Evolutionary conservation across 2,888 invertebrate species (phyloP), one percentile per base, ranked within the genome.

Genomic region (Nomada ferruginata): DNA sequence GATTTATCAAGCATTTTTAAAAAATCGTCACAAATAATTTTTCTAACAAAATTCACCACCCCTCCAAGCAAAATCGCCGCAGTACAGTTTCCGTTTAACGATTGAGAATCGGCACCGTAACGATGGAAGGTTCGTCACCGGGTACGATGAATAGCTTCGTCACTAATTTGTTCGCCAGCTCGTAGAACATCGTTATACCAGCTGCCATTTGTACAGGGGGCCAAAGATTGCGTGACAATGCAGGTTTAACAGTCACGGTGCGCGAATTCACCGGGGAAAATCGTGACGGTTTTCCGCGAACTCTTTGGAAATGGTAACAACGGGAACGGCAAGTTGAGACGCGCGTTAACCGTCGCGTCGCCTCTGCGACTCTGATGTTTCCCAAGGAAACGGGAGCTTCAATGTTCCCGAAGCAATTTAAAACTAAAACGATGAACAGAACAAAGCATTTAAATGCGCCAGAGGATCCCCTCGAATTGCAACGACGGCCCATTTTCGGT

Each of bases 131-230:
- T 11, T 53, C 50, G n/a, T 59, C 59, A 9, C 11, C 18, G 59
- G 20, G 50, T 64, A 26, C 78, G 57, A 69, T 53, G 78, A 64
- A 66, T 80, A 65, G 71, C 71, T 78, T 80, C 80, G 66, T 79
- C 72, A 57, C 79, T 79, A 80, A 72, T 80, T 79, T 80, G 71
- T 72, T 61, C 23, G n/a, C 44, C 64, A 55, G 42, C 26, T 60
- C 53, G 50, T 50, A 11, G 11, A 53, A 61, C 60, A 42, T n/a
- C 70, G 59, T 63, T 63, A n/a, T 53, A 29, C 63, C 63, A 15
- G 60, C 42, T 55, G 52, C 47, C 69, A 65, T 79, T 81, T 55
- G 63, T 23, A 47, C 52, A 11, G 42, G 42, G 18, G 29, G 36
- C 23, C 23, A n/a, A 66, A 20, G 52, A 55, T 80, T 57, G 29